Base-by-base conservation (phyloP, 2,113 vertebrate genomes). In the Carollia perspicillata region DNA sequence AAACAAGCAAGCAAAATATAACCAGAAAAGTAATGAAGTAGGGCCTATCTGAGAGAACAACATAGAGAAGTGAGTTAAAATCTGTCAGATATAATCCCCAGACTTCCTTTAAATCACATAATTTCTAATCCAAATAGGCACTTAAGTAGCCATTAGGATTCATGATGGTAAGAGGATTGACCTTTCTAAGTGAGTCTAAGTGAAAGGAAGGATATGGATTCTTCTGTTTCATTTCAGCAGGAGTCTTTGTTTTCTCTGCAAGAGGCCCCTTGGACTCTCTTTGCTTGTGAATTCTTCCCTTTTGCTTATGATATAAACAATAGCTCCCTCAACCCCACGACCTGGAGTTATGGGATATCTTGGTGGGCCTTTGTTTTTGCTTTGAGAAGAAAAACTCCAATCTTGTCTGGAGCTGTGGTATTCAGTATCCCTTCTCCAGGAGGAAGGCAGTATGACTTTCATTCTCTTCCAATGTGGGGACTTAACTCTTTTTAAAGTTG, bases 171-270 rank as follows among this genome's bases (percentile, higher is more conserved):
- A 81, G 37, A 90, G 55, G 77, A 83, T 93, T 33, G 66, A 88
- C 55, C 55, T 94, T 90, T 78, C 68, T 78, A 51, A 65, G 51
- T 33, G 44, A 47, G 35, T 66, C 37, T 40, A 69, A 88, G 40
- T 66, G 55, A 79, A 92, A 53, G n/a, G 74, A 85, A 92, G 40
- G 22, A 55, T 71, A 65, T 14, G 10, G 53, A 87, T 7, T 80
- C 71, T 96, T 80, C 28, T 26, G n/a, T 85, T 93, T 81, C 42
- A 69, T 85, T 95, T 93, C 51, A 90, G 37, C 71, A 58, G 69
- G 53, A 84, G 75, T 77, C 69, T 92, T 60, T 69, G 47, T 68
- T 93, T 90, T 86, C 40, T 93, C 51, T 49, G 26, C 7, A 65
- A 84, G 81, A 88, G 47, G 7, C 6, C 44, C 37, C 69, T 75